Base-by-base conservation (phyloP, 1,140 invertebrate genomes). In the Hycleus phaleratus region DNA sequence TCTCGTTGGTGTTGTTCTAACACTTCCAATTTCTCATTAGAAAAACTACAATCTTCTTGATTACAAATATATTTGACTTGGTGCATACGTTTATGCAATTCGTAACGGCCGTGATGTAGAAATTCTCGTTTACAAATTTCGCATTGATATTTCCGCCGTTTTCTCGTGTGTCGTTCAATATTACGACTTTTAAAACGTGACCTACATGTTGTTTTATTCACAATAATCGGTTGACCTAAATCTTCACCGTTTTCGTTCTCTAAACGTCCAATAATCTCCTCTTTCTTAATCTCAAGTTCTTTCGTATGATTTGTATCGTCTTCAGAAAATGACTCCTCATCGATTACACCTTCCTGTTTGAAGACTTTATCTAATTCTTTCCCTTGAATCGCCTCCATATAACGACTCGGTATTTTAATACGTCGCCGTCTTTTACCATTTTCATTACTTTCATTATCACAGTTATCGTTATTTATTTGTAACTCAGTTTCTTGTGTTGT, bases 291-390 rank as follows among this genome's bases (percentile, higher is more conserved):
- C 32, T 49, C 53, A 38, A 12, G 7, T 5, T 39, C 49, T 7
- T 32, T 32, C 32, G 7, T 5, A 5, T 32, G 43, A 38, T 49
- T 42, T 26, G 71, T 69, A 26, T 77, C 76, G 47, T 68, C 72
- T 9, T 78, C 67, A 9, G 67, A 63, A 39, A 59, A 45, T 38
- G 79, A 81, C 52, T 81, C 79, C 32, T 80, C 83, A 63, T 85
- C 85, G 50, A 82, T 83, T 3, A 87, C 81, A 26, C 85, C 85
- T 73, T 85, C 84, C 66, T 87, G 83, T 64, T 80, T 79, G 54
- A 87, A 84, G 62, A 88, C 85, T 65, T 81, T 77, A 66, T 87
- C 85, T 44, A 88, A 71, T 74, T 88, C 86, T 73, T 85, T 85
- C 0, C 85, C 86, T 78, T 82, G 83, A 10, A 87, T 81, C 58